Percentiles rank a stretch among this genome's conserved stretches.
These are phyloP conservation scores for Zosterops japonicus DNA, from an alignment of 2,113 vertebrate genomes.

Conservation along the genomic window DNA sequence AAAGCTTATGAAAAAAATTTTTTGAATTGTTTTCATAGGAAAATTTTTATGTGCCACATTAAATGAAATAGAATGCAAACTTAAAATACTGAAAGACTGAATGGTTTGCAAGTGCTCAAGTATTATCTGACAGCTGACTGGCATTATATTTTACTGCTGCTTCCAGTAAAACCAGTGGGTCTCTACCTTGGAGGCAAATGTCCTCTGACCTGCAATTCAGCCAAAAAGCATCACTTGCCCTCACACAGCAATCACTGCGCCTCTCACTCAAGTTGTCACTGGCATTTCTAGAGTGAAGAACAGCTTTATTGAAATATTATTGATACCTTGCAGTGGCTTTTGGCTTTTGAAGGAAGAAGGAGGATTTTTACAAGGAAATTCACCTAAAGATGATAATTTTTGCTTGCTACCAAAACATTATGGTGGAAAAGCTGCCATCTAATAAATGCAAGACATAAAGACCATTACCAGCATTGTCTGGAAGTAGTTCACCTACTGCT, in stretches of 20 bases:
- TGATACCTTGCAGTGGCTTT: not conserved
- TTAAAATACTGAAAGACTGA: not conserved
- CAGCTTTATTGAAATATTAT: not conserved
- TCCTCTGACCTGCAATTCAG: not conserved
- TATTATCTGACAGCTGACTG: not conserved
- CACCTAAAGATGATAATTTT: not conserved
- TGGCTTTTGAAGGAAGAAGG: not conserved
- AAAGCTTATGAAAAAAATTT: not conserved
- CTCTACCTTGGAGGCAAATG: not conserved
- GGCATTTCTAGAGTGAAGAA: not conserved
- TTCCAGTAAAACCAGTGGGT: constrained; percentile 3
- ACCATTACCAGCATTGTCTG: not conserved
- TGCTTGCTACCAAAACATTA: not conserved
- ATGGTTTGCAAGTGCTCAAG: not conserved
- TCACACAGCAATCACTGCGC: not conserved
- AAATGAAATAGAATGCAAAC: not conserved
- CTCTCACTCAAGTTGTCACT: not conserved
- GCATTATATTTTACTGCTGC: not conserved
- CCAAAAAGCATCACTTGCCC: not conserved
- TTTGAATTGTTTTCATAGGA: not conserved
- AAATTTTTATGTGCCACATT: not conserved
- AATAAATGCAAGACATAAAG: not conserved
- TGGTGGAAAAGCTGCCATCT: not conserved
- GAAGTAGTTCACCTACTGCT: not conserved
- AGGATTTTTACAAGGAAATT: not conserved